Percentiles rank a stretch among this genome's conserved stretches.
Conservation (phyloP, 2,113 vertebrate species). For the Ariopsis seemanni region DNA sequence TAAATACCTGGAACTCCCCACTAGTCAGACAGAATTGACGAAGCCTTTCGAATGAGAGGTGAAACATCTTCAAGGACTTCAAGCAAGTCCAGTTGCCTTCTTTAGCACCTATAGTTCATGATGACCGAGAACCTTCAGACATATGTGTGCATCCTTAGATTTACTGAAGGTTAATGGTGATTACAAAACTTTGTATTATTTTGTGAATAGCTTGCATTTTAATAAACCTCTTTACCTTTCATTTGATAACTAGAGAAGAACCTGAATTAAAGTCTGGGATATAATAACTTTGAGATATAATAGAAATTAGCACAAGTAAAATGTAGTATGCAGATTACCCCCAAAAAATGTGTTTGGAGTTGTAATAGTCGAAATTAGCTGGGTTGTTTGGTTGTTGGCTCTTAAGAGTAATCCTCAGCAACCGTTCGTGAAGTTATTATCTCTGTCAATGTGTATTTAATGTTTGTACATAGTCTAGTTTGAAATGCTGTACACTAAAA, state of each 20-base stretch:
- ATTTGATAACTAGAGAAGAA: too few relatives aligned
- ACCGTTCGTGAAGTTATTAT: background rate
- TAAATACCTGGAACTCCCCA: too few relatives aligned
- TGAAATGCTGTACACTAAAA: background rate
- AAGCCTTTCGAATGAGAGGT: too few relatives aligned
- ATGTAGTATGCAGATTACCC: background rate
- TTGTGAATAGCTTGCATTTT: background rate
- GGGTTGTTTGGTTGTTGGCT: background rate
- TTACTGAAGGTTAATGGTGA: background rate
- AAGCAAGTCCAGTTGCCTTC: too few relatives aligned
- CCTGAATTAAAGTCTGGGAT: background rate
- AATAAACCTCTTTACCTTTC: too few relatives aligned
- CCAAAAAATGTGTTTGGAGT: background rate
- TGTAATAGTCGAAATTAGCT: too few relatives aligned
- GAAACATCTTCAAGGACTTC: too few relatives aligned
- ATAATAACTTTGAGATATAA: too few relatives aligned
- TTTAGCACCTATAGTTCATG: too few relatives aligned
- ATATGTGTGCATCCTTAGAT: too few relatives aligned
- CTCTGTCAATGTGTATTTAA: background rate
- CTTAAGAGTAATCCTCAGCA: background rate
- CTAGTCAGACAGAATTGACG: too few relatives aligned
- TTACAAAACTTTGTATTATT: background rate
- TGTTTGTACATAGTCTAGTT: background rate
- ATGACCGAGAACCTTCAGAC: too few relatives aligned
- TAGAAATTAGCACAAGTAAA: background rate